Base-by-base conservation (phyloP, 2,113 vertebrate species). In the Strix aluco region DNA sequence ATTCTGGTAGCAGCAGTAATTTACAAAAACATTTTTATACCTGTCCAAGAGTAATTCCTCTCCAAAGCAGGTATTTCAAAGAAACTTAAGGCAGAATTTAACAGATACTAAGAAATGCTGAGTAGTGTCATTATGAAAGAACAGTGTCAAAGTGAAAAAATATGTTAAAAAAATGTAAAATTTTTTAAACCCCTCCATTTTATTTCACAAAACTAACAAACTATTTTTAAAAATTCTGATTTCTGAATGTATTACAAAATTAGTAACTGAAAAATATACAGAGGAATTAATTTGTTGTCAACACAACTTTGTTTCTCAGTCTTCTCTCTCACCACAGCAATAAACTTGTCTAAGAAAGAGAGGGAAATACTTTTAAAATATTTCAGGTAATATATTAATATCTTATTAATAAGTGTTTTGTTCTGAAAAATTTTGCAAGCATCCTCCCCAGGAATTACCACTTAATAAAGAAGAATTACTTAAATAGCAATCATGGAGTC, bases 151-250 rank as follows among this genome's bases (percentile, higher is more conserved):
- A 86, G 22, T 52, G 5, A 66, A 73, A 61, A 95, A 63, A 44
- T 10, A 29, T 2, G 5, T 36, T 49, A 4, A 40, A 79, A 58
- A 71, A 51, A 23, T 30, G 2, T 9, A 57, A 65, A 47, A 47
- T 47, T 5, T 38, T 93, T n/a, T 8, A 74, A 69, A 21, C 1
- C 0, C 0, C 36, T 44, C 6, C 0, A 36, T 36, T 75, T 67
- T 32, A 61, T 81, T 83, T 78, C 29, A 69, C 34, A 74, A 81
- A 59, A 11, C 1, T n/a, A 61, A 44, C 1, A 36, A 23, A 27
- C 8, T 54, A 6, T 20, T 82, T 62, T 52, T 2, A 6, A 54
- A 72, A 77, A 13, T 15, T 34, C 11, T 58, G 2, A 32, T 66
- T 83, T 79, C 10, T 30, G 36, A 94, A 55, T 26, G 3, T 55